Percentiles rank a stretch among this genome's conserved stretches.
Conservation (phyloP, 2,113 vertebrate genomes). For the Prinia subflava region DNA sequence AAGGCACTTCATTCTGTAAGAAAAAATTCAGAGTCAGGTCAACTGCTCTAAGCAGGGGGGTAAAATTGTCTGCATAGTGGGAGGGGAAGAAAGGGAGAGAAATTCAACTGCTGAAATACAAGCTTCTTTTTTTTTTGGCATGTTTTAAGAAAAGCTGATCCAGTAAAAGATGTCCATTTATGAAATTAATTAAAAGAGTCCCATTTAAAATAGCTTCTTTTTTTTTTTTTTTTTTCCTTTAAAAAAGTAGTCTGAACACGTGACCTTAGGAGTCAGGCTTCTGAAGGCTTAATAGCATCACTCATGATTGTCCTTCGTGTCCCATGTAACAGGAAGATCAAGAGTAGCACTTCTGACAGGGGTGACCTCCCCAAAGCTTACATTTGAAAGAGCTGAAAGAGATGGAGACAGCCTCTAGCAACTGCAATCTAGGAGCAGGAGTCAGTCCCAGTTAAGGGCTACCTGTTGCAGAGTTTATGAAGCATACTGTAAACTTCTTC, state of each 20-base stretch:
- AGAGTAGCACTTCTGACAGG: conserved; percentile 56
- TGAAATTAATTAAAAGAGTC: conserved; percentile 80
- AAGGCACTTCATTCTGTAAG: conserved; percentile 97
- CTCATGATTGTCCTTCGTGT: conserved; percentile 66
- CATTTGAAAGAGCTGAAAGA: conserved; percentile 56
- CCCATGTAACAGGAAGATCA: conserved; percentile 64
- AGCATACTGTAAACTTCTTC: conserved; percentile 90
- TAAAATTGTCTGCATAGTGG: conserved; percentile 79
- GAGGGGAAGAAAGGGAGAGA: conserved; percentile 57
- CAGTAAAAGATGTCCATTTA: conserved; percentile 76
- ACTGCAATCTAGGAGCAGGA: conserved; percentile 35
- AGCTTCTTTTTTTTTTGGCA: conserved; percentile 79
- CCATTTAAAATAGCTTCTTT: conserved; percentile 76
- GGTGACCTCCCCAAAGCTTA: conserved; percentile 51
- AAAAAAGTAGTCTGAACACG: conserved; percentile 64
- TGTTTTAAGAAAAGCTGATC: conserved; percentile 79
- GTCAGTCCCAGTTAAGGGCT: conserved; percentile 74
- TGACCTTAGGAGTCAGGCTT: conserved; percentile 62
- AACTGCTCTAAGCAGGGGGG: conserved; percentile 76
- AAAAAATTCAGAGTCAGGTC: conserved; percentile 87
- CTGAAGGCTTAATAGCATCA: conserved; percentile 61
- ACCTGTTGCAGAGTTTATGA: conserved; percentile 92
- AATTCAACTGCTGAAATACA: conserved; percentile 74
- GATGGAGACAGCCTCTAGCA: conserved; percentile 45
- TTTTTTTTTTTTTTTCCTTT: conserved; percentile 10